Percentiles rank a stretch among this genome's conserved stretches.
These are phyloP conservation scores for Pseudochirops corinnae DNA, from an alignment of 2,797 vertebrate genomes.

Conservation along the genomic window DNA sequence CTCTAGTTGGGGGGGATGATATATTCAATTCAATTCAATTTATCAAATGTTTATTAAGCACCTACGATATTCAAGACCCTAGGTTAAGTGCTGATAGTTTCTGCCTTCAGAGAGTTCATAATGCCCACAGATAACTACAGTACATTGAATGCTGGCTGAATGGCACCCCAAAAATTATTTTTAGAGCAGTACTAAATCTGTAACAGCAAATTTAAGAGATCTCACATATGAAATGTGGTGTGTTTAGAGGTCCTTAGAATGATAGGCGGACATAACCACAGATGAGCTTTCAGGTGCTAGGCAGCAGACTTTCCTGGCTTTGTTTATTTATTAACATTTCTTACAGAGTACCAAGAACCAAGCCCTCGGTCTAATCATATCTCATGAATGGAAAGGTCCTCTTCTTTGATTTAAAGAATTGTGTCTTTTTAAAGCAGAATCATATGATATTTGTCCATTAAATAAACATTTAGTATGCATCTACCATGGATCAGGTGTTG, in stretches of 20 bases:
- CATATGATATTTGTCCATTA: neutral
- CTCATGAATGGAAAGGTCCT: neutral
- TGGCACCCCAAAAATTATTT: neutral
- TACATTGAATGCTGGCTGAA: neutral
- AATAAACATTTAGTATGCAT: neutral
- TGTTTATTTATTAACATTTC: neutral
- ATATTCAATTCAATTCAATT: neutral
- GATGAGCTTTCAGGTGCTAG: neutral
- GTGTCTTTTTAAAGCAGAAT: neutral
- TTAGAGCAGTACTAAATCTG: neutral
- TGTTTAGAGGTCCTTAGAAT: neutral
- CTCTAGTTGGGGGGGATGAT: neutral
- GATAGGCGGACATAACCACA: neutral
- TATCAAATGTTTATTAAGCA: neutral
- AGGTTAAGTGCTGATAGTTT: neutral
- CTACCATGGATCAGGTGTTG: neutral
- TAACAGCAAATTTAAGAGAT: neutral
- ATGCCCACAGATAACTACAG: neutral
- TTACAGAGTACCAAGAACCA: neutral
- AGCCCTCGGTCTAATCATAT: neutral
- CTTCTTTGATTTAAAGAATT: constrained; percentile 5
- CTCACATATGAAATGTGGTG: neutral
- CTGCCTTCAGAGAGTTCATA: neutral
- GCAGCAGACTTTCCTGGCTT: neutral
- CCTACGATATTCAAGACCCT: neutral